Conservation (phyloP, 1,140 invertebrate genomes). For the Chrysomallon squamiferum region DNA sequence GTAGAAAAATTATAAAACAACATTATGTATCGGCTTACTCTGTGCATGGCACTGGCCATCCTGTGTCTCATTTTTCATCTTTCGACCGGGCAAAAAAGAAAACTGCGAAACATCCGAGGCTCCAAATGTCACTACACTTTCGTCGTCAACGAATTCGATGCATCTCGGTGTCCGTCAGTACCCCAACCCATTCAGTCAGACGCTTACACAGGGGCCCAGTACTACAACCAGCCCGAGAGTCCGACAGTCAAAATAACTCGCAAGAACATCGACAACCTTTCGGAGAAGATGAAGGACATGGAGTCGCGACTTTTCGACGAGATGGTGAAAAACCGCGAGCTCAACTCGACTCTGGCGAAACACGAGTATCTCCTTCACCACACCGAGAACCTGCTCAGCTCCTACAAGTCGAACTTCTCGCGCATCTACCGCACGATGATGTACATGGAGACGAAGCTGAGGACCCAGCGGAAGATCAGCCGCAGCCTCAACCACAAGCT, state of each 20-base stretch:
- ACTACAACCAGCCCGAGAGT: slow-evolving; percentile 5
- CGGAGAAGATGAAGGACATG: slow-evolving; percentile 36
- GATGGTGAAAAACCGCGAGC: slow-evolving; percentile 40
- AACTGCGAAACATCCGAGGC: background rate
- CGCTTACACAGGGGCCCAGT: background rate
- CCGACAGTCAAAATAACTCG: background rate
- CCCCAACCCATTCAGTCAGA: slow-evolving; percentile 11
- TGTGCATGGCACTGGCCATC: no score
- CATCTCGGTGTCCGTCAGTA: slow-evolving; percentile 38
- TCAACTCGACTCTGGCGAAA: slow-evolving; percentile 47
- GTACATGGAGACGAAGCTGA: slow-evolving; percentile 39
- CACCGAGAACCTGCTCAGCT: slow-evolving; percentile 30
- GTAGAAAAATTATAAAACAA: no score
- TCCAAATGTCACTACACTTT: slow-evolving; percentile 48
- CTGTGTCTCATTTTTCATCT: no score
- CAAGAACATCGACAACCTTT: slow-evolving; percentile 10
- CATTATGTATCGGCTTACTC: no score
- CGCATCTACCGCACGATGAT: slow-evolving; percentile 47
- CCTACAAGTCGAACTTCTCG: slow-evolving; percentile 46
- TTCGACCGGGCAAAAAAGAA: no score
- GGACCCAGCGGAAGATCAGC: slow-evolving; percentile 40
- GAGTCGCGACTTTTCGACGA: slow-evolving; percentile 46
- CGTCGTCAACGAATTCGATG: slow-evolving; percentile 52
- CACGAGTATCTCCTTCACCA: slow-evolving; percentile 36
- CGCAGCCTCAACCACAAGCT: slow-evolving; percentile 53